Evolutionary conservation across 2,797 vertebrate genomes (phyloP).

Genomic region (Squalus acanthias): DNA sequence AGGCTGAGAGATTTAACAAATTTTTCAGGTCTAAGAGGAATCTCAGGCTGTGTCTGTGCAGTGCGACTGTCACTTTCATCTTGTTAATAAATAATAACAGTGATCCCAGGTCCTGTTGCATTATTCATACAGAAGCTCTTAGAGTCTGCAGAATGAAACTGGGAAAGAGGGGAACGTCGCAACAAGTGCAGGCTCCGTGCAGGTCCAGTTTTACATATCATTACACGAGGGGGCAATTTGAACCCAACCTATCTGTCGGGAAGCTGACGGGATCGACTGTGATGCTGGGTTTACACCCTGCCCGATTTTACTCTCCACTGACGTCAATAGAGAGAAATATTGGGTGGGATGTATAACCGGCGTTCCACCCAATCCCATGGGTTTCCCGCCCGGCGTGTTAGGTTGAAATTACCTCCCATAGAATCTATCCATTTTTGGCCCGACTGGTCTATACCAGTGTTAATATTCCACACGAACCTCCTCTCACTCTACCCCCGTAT

Average conservation of each 20-base stretch:
- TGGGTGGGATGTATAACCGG: no score
- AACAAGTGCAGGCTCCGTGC: neutral
- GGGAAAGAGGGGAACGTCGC: neutral
- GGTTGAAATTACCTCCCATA: neutral
- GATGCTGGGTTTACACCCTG: neutral
- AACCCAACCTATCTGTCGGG: neutral
- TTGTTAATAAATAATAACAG: conserved; percentile 28
- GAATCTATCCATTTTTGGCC: neutral
- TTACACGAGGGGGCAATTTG: neutral
- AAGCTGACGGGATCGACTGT: neutral
- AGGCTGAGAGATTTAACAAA: neutral
- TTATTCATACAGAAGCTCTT: neutral
- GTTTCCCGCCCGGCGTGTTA: no score
- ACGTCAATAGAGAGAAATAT: no score
- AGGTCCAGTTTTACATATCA: neutral
- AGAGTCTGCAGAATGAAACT: neutral
- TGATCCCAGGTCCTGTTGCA: neutral
- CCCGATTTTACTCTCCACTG: neutral
- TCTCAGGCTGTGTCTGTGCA: neutral
- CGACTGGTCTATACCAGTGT: no score
- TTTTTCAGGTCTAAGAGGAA: neutral
- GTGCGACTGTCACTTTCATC: conserved; percentile 6
- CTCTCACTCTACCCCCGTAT: no score
- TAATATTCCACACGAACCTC: neutral
- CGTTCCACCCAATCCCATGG: neutral